A percentile compares a stretch with the other conserved stretches of the same genome.
Conservation (phyloP, 2,888 invertebrate species). For the Pollenia griseotomentosa region DNA sequence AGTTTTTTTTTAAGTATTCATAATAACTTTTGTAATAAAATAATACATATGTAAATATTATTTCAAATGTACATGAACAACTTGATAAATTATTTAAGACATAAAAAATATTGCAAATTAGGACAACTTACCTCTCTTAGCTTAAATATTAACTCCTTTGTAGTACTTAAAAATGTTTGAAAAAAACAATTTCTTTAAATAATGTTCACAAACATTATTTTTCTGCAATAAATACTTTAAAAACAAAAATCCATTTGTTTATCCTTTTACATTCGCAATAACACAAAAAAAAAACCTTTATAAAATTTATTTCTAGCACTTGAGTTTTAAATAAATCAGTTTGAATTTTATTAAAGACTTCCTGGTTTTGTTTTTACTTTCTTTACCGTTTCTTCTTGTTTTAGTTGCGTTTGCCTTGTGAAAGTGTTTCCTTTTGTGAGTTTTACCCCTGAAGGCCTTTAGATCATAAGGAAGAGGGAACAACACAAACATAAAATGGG, state of each 20-base stretch:
- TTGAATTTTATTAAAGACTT: conserved; percentile 48
- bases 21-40: too few relatives aligned
- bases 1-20: too few relatives aligned
- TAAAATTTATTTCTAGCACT: background rate
- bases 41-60: too few relatives aligned
- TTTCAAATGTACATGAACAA: too few relatives aligned
- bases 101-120: background rate
- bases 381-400: background rate
- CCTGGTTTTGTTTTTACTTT: conserved; percentile 42
- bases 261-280: background rate
- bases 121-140: too few relatives aligned
- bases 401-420: conserved; percentile 26
- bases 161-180: background rate
- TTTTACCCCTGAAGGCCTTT: conserved; percentile 41
- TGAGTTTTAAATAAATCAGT: conserved; percentile 8
- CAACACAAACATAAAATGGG: conserved; percentile 17
- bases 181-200: background rate
- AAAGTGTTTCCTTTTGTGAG: conserved; percentile 21
- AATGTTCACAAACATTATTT: background rate
- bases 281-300: conserved; percentile 3
- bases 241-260: background rate
- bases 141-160: too few relatives aligned
- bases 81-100: too few relatives aligned
- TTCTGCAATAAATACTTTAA: background rate
- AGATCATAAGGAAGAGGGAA: conserved; percentile 28